phyloP scores from a whole-genome alignment of 2,888 invertebrate species.

The Molorchus minor region DNA sequence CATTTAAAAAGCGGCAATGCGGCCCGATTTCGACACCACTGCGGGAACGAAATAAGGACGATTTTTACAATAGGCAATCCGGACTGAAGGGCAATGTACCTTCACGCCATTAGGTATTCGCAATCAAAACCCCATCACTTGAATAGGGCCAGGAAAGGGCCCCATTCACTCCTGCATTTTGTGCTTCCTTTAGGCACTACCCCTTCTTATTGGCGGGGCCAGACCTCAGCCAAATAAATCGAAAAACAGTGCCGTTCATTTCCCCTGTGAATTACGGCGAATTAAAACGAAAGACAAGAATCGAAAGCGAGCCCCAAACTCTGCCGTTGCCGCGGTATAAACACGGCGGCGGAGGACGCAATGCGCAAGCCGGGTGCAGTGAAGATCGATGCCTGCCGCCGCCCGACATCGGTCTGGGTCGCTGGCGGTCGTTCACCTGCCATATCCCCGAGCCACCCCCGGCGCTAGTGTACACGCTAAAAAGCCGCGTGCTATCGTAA shows the following conservation, averaged over 20 bases:
- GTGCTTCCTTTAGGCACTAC: neutral
- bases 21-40: too few relatives aligned
- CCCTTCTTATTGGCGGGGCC: neutral
- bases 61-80: too few relatives aligned
- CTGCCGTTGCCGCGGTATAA: slow-evolving; percentile 21
- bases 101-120: too few relatives aligned
- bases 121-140: too few relatives aligned
- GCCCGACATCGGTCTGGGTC: slow-evolving; percentile 61
- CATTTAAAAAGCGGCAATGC: too few relatives aligned
- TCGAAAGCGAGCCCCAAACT: slow-evolving; percentile 36
- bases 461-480: slow-evolving; percentile 41
- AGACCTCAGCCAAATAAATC: slow-evolving; percentile 5
- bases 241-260: slow-evolving; percentile 32
- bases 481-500: slow-evolving; percentile 34
- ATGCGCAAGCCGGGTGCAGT: slow-evolving; percentile 57
- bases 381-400: slow-evolving; percentile 58
- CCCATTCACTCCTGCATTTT: too few relatives aligned
- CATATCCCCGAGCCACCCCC: slow-evolving; percentile 50
- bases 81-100: too few relatives aligned
- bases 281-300: slow-evolving; percentile 39
- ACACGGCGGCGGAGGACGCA: slow-evolving; percentile 44
- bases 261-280: slow-evolving; percentile 43
- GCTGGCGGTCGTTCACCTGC: slow-evolving; percentile 61
- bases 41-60: too few relatives aligned
- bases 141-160: too few relatives aligned